Percentiles rank a stretch among this genome's conserved stretches.
These are phyloP conservation scores for Eumaeus atala DNA, from an alignment of 1,140 invertebrate genomes.

Conservation along the genomic window DNA sequence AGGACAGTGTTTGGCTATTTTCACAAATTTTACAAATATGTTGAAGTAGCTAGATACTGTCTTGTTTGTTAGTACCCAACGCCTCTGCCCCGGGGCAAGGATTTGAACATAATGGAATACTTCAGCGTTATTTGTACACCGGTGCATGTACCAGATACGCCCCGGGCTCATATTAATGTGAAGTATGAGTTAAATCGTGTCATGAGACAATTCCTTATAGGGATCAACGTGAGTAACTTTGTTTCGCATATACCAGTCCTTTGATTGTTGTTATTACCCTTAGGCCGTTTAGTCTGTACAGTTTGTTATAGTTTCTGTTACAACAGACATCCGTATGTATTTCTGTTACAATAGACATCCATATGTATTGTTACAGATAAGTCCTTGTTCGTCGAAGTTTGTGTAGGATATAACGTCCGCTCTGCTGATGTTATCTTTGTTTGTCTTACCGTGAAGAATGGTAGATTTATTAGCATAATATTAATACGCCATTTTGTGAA, in stretches of 20 bases:
- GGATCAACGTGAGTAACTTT: constrained; percentile 36
- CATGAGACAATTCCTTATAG: constrained; percentile 39
- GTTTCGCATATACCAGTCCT: constrained; percentile 28
- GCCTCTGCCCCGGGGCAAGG: constrained; percentile 47
- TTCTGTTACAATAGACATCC: not conserved
- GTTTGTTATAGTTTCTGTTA: constrained; percentile 8
- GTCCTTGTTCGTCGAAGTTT: too few species aligned
- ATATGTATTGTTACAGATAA: too few species aligned
- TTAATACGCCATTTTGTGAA: too few species aligned
- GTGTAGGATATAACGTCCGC: too few species aligned
- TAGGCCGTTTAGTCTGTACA: constrained; percentile 5
- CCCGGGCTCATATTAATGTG: constrained; percentile 54
- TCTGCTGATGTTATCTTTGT: too few species aligned
- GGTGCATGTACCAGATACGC: constrained; percentile 41
- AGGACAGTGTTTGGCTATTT: too few species aligned
- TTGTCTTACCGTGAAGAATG: too few species aligned
- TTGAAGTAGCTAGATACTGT: constrained; percentile 37
- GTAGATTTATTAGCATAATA: too few species aligned
- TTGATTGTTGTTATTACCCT: constrained; percentile 26
- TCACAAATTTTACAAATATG: too few species aligned
- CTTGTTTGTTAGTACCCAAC: constrained; percentile 58
- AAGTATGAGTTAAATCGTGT: constrained; percentile 48
- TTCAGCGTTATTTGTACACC: constrained; percentile 65
- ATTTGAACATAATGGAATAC: constrained; percentile 69
- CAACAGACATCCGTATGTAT: not conserved